These are phyloP conservation scores for Sebastes trivittatus DNA, from an alignment of 2,797 vertebrate species.

Conservation along the genomic window DNA sequence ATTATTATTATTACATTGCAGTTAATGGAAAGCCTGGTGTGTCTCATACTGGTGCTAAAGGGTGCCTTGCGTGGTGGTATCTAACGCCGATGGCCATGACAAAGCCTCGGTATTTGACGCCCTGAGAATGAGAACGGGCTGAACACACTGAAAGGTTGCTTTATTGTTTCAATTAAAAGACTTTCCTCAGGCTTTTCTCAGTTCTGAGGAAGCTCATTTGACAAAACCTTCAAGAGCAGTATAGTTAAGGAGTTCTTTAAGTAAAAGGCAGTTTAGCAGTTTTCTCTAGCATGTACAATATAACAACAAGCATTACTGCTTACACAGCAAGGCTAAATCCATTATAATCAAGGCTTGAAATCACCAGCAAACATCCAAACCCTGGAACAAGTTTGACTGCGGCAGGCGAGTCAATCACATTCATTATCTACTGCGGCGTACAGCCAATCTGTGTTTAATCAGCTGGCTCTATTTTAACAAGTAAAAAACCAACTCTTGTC, in stretches of 20 bases:
- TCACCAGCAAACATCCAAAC: not conserved
- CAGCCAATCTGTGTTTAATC: constrained; percentile 30
- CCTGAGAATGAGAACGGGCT: too few relatives aligned
- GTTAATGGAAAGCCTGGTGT: too few relatives aligned
- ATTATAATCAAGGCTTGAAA: constrained; percentile 20
- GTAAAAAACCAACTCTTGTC: not conserved
- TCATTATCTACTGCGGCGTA: constrained; percentile 5
- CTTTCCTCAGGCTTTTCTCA: not conserved
- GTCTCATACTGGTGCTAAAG: too few relatives aligned
- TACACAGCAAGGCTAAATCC: not conserved
- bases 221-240: not conserved
- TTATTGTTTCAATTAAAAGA: not conserved
- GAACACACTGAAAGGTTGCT: not conserved
- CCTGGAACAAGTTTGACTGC: constrained; percentile 1
- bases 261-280: not conserved
- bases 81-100: too few relatives aligned
- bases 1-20: too few relatives aligned
- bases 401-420: constrained; percentile 30
- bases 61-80: too few relatives aligned
- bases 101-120: too few relatives aligned
- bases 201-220: not conserved
- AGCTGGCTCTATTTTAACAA: constrained; percentile 1
- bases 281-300: not conserved
- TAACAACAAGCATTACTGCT: not conserved
- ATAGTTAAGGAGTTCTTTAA: not conserved